These are phyloP conservation scores for Puffinus mauretanicus DNA, from an alignment of 2,113 vertebrate genomes.

Conservation along the genomic window DNA sequence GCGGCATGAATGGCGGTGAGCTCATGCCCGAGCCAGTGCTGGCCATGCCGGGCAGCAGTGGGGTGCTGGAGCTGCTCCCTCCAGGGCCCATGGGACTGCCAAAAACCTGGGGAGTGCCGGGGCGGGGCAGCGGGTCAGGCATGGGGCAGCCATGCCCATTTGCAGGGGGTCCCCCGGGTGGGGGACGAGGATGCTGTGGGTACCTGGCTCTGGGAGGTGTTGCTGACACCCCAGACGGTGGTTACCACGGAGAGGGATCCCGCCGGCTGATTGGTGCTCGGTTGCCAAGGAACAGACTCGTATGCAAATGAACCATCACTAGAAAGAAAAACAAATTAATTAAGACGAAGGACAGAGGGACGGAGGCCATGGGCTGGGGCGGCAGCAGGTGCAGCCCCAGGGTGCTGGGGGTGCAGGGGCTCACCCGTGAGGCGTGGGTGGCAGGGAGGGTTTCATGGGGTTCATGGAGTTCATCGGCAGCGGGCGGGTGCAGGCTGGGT, in stretches of 20 bases:
- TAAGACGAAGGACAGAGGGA: background rate
- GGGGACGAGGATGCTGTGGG: background rate
- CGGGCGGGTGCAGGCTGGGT: conserved; percentile 67
- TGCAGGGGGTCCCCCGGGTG: accelerated
- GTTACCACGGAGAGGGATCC: conserved; percentile 94
- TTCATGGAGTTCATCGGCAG: conserved; percentile 90
- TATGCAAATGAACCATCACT: conserved; percentile 85
- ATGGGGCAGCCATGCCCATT: background rate
- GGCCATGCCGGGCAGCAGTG: conserved; percentile 84
- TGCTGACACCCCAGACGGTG: conserved; percentile 93
- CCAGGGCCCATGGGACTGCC: conserved; percentile 90
- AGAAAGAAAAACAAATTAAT: conserved; percentile 48
- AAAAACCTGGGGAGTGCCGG: conserved; percentile 75
- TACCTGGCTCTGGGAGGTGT: conserved; percentile 90
- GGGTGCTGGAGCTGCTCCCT: conserved; percentile 83
- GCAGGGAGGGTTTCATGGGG: conserved; percentile 94
- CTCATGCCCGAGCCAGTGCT: conserved; percentile 82
- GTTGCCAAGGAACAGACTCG: conserved; percentile 86
- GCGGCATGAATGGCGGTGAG: conserved; percentile 85
- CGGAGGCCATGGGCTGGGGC: background rate
- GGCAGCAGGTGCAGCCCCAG: background rate
- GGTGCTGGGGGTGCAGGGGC: background rate
- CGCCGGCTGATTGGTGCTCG: conserved; percentile 85
- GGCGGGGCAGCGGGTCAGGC: background rate
- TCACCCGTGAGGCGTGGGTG: conserved; percentile 89